Conservation (phyloP, 2,888 invertebrate species). For the Epinotia nisella region DNA sequence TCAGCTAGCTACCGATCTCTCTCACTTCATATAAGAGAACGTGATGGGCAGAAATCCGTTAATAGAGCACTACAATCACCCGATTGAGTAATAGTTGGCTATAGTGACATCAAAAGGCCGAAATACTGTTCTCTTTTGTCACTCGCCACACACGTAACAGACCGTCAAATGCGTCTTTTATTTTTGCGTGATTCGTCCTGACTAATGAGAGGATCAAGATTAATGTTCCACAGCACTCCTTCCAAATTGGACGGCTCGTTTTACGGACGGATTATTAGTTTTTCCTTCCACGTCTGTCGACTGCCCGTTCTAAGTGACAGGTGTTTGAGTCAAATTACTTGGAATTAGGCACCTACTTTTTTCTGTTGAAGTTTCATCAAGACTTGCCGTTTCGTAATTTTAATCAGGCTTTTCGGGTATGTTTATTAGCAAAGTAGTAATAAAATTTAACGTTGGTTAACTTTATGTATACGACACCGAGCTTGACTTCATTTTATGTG, state of each 20-base stretch:
- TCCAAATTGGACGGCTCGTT: constrained; percentile 64
- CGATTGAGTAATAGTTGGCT: neutral
- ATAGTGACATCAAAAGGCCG: constrained; percentile 12
- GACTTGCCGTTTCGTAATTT: neutral
- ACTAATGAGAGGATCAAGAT: constrained; percentile 71
- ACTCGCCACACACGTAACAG: constrained; percentile 19
- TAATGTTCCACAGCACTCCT: constrained; percentile 68
- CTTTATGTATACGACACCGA: neutral
- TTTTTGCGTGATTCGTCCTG: constrained; percentile 57
- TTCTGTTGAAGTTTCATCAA: constrained; percentile 22
- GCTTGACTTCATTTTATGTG: neutral
- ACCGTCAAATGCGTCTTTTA: constrained; percentile 49
- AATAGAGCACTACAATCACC: neutral
- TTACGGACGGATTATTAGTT: constrained; percentile 69
- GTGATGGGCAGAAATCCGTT: neutral
- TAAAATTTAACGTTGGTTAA: neutral
- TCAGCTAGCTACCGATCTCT: neutral
- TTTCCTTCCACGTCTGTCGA: constrained; percentile 53
- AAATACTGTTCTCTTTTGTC: constrained; percentile 16
- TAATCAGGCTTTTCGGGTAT: too few relatives aligned
- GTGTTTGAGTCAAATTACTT: constrained; percentile 37
- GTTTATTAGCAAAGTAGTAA: too few relatives aligned
- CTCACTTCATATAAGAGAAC: neutral
- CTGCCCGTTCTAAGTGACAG: constrained; percentile 42
- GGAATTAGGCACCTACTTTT: constrained; percentile 31